Base-by-base conservation (phyloP, 2,888 invertebrate species). In the Abrostola triplasia region DNA sequence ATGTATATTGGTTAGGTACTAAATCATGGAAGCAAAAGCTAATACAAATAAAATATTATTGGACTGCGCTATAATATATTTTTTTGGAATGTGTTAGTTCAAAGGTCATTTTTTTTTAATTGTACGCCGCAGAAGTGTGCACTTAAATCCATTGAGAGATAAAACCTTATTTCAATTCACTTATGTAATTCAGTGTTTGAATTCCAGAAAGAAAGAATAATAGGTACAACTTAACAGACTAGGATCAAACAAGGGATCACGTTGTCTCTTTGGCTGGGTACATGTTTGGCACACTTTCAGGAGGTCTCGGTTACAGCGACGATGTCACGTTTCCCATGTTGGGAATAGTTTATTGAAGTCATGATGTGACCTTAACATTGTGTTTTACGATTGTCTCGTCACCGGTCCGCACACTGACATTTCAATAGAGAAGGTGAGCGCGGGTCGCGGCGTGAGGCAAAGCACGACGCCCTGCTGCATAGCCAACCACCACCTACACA, bases 291-390 rank as follows among this genome's bases (percentile, higher is more conserved):
- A 93, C 89, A 94, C 90, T 92, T 93, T 91, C 88, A 85, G 89
- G 88, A 83, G 90, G 87, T 90, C 89, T 88, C 80, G 85, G 87
- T 88, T 87, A 87, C 89, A 87, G 84, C 89, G 87, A 87, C 89
- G 88, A 91, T 89, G 89, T 93, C 93, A 94, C 93, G 93, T 92
- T 93, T 92, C 85, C 88, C 84, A 88, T 93, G 93, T 93, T 92
- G 84, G 81, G 90, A 88, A 91, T 93, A 89, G 92, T 93, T 94
- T 94, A 94, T 94, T 91, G 93, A 93, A 93, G 94, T 91, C 93
- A 93, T 93, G 93, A 91, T 93, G 89, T 92, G 93, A 93, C 93
- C 94, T 93, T 92, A 92, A 93, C 93, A 92, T 93, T 93, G 91
- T 93, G 90, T 91, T 93, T 92, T 93, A 92, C 92, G 92, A 94